phyloP scores from a whole-genome alignment of 2,113 vertebrate genomes.

The Mustela nigripes region DNA sequence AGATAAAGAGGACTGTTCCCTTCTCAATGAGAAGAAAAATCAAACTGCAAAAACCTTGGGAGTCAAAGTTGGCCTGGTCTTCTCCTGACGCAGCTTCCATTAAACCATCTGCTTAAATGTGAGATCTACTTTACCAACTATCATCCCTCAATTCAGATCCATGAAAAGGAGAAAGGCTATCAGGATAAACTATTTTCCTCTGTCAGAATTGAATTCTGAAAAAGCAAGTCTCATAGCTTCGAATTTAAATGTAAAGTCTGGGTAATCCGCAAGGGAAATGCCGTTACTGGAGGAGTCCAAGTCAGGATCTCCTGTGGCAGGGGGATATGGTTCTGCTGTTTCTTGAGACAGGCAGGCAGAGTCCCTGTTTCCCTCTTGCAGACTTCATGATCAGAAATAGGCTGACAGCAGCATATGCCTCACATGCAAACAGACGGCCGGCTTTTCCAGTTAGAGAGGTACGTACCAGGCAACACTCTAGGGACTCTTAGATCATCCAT shows the following conservation, averaged over 20 bases:
- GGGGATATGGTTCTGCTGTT: neutral
- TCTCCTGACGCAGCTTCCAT: conserved; percentile 23
- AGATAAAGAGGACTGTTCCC: conserved; percentile 35
- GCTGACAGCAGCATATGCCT: neutral
- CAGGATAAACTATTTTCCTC: conserved; percentile 24
- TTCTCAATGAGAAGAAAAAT: neutral
- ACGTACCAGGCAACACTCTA: neutral
- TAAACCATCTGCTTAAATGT: conserved; percentile 8
- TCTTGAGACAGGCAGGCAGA: neutral
- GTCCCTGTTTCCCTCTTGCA: neutral
- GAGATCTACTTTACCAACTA: conserved; percentile 38
- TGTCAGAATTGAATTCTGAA: neutral
- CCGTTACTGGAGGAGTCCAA: neutral
- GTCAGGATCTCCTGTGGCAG: neutral
- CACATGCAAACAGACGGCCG: neutral
- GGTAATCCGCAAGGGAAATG: conserved; percentile 4
- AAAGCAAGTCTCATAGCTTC: conserved; percentile 4
- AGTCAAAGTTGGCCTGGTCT: neutral
- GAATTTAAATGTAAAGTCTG: conserved; percentile 14
- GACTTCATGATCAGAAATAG: neutral
- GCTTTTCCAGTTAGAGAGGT: neutral
- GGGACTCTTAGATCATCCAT: neutral
- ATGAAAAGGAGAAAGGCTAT: neutral
- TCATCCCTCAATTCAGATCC: conserved; percentile 43
- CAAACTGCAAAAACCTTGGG: neutral